Evolutionary conservation across 1,140 invertebrate species (phyloP), one percentile per base, ranked within the genome.

Genomic region (Antheraea pernyi): DNA sequence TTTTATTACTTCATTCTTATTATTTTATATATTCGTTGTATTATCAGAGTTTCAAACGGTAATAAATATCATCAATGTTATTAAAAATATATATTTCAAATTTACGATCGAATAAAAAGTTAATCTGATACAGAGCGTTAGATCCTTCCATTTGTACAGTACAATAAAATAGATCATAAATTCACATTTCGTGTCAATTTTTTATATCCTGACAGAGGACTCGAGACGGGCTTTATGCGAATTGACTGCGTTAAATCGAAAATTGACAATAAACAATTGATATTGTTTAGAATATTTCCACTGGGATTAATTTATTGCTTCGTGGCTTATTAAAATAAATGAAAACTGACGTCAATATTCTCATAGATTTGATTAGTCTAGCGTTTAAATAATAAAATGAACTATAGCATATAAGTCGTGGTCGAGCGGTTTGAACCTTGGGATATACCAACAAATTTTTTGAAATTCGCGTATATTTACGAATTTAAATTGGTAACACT

Each of bases 151-250:
- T 53, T 53, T 13, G 5, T 53, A 53, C 7, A 42, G 7, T 42
- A 53, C 46, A 53, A 53, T 53, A 53, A 53, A 53, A 53, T n/a
- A 16, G 46, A 53, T 53, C 11, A 53, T 53, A 53, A 53, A 53
- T 16, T 53, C 46, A 53, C 16, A 16, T 53, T 53, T 53, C 11
- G 10, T 10, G 11, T 53, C 46, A 53, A 53, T 10, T 53, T 53
- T 53, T 53, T 53, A 53, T 53, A 53, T 53, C 7, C 16, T n/a
- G 46, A 13, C 46, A n/a, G 46, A 10, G 16, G 46, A 53, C 46
- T 53, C 11, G 46, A 53, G 16, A 53, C 46, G 6, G 46, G 11
- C 9, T 53, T 53, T 53, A 53, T 53, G 46, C 10, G 46, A 53
- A 10, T 53, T 13, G 11, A 53, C 46, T 53, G 46, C 16, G 16